Evolutionary conservation across 2,797 vertebrate genomes (phyloP).

Genomic region (Manis pentadactyla): DNA sequence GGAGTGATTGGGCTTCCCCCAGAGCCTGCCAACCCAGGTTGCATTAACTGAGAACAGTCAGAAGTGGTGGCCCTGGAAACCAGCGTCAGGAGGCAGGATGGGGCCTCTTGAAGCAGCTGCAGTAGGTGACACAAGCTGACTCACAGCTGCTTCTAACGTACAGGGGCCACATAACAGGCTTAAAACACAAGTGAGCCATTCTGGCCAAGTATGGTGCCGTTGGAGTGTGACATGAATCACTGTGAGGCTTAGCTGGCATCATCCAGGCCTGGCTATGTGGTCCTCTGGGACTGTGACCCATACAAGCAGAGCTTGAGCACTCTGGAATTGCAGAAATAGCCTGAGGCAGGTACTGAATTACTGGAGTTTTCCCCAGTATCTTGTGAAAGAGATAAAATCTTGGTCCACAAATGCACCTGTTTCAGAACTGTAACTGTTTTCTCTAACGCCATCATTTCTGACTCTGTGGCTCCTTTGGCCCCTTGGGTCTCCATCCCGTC

Average conservation of each 20-base stretch:
- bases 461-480: background rate
- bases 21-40: too few relatives aligned
- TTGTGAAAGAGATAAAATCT: background rate
- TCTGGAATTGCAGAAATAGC: background rate
- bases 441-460: background rate
- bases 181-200: background rate
- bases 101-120: background rate
- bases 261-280: background rate
- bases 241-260: background rate
- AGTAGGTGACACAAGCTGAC: background rate
- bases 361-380: background rate
- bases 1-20: background rate
- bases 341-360: background rate
- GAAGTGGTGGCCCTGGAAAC: background rate
- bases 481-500: background rate
- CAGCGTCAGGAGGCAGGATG: background rate
- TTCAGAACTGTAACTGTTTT: background rate
- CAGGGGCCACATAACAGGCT: background rate
- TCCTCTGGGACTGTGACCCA: background rate
- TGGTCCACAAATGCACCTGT: background rate
- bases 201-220: rapidly evolving
- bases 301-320: background rate
- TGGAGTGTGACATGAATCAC: background rate
- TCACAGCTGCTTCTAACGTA: background rate
- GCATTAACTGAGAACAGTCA: background rate